phyloP scores from a whole-genome alignment of 2,797 vertebrate genomes.

The Steatocranus sp. region DNA sequence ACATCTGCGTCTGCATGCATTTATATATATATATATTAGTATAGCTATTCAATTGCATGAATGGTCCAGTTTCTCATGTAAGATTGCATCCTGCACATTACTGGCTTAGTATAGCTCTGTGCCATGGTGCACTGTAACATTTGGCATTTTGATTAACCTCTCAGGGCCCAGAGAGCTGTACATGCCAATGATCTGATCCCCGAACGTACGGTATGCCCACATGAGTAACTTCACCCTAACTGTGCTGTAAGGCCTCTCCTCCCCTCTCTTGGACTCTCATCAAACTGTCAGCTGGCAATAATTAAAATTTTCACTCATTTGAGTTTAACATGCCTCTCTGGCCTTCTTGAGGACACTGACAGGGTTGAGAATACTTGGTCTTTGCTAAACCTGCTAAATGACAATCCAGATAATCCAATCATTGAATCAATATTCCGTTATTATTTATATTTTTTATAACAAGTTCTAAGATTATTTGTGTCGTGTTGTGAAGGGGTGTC shows the following conservation, averaged over 20 bases:
- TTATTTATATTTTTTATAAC: background rate
- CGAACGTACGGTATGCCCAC: background rate
- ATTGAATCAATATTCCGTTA: background rate
- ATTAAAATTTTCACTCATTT: conserved; percentile 55
- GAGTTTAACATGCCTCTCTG: background rate
- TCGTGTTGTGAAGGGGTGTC: background rate
- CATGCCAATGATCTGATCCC: background rate
- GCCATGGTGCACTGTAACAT: conserved; percentile 37
- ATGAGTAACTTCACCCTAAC: background rate
- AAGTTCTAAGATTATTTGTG: background rate
- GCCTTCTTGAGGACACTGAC: background rate
- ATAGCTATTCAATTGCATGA: conserved; percentile 4
- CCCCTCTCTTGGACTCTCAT: conserved; percentile 24
- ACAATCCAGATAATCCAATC: background rate
- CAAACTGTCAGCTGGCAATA: conserved; percentile 75
- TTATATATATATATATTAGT: background rate
- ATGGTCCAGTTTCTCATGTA: conserved; percentile 26
- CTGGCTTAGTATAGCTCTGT: conserved; percentile 30
- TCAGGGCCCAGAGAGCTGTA: background rate
- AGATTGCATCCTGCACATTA: conserved; percentile 17
- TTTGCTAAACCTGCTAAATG: background rate
- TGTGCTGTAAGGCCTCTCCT: background rate
- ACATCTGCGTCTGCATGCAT: background rate
- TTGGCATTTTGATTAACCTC: conserved; percentile 67
- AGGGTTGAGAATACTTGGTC: background rate